Base-by-base conservation (phyloP, 2,888 invertebrate genomes). In the Ichneumon xanthorius region DNA sequence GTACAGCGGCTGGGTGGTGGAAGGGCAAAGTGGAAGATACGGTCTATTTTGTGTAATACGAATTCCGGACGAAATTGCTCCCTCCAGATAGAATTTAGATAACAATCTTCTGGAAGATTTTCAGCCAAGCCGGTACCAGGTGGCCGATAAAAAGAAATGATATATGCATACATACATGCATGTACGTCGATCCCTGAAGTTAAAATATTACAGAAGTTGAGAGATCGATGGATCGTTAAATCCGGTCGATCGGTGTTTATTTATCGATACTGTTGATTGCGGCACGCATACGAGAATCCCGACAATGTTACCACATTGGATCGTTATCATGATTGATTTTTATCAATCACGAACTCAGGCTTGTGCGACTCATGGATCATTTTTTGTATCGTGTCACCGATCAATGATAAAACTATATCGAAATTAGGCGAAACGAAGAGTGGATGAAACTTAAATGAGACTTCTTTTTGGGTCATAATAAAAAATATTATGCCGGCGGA, bases 11-110 rank as follows among this genome's bases (percentile, higher is more conserved):
- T 48, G 55, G 77, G 65, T 67, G 72, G 70, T 67, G 40, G 9
- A 63, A 70, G 30, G 70, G 77, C 65, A 75, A 75, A 80, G 55
- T 53, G 55, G 55, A 71, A 75, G 79, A 76, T 76, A 72, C 79
- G 37, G 80, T 84, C 81, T 79, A 70, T 83, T 83, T 81, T 76
- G 76, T 67, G 72, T 88, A 89, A 89, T 89, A 89, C 89, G 88
- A 89, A 90, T 89, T 88, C 88, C 87, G 88, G 88, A 89, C 87
- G 88, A 90, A 86, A 90, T 90, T 90, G 87, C 88, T 86, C 84
- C 63, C 48, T 53, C 48, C 70, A 70, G 77, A 68, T 78, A 67
- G 61, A 73, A 78, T 81, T 85, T 73, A 78, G 77, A 85, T 81
- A 81, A 81, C 50, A 63, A 78, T 85, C 77, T 81, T 53, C 16